Percentiles rank a stretch among this genome's conserved stretches.
Evolutionary conservation across 2,113 vertebrate genomes (phyloP).

Genomic region (Turnix velox): DNA sequence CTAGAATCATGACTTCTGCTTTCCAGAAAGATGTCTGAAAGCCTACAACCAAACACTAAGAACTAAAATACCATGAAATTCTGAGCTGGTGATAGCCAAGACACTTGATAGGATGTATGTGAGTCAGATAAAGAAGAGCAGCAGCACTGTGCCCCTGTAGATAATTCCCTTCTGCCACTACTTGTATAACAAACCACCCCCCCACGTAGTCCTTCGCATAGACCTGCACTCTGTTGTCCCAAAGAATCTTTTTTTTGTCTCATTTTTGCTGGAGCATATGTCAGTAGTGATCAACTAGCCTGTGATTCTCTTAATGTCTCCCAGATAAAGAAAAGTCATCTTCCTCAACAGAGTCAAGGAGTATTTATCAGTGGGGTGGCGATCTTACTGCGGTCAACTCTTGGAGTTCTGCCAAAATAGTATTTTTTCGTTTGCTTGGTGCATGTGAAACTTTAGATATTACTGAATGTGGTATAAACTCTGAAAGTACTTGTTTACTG

Average conservation of each 20-base stretch:
- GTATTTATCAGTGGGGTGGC: background rate
- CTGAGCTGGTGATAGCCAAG: background rate
- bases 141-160: background rate
- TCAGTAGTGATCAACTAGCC: background rate
- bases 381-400: background rate
- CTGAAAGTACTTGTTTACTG: background rate
- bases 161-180: background rate
- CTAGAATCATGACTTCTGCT: background rate
- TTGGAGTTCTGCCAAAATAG: background rate
- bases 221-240: background rate
- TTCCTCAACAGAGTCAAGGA: background rate
- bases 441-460: background rate
- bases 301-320: background rate
- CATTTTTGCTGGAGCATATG: background rate
- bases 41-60: background rate
- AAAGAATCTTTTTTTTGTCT: background rate
- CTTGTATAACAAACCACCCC: background rate
- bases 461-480: fast-evolving
- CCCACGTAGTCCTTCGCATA: background rate
- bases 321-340: background rate
- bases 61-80: background rate
- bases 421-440: background rate
- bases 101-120: background rate
- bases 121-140: background rate
- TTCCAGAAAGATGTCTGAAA: background rate